Conservation (phyloP, 2,888 invertebrate species). For the Amblyteles armatorius region DNA sequence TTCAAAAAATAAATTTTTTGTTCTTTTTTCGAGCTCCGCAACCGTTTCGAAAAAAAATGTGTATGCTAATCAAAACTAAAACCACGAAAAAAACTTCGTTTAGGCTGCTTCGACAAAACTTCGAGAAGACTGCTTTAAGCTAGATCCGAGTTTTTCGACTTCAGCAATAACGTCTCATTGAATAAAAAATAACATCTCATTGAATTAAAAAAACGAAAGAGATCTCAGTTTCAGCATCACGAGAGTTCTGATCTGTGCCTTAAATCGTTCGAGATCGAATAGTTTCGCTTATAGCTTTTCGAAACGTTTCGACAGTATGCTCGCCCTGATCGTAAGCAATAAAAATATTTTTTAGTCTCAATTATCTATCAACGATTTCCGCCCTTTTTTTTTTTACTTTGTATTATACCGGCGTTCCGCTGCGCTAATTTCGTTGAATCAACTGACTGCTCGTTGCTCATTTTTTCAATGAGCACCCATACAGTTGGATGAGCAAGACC, state of each 20-base stretch:
- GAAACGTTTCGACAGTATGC: slow-evolving; percentile 13
- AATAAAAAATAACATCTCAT: not conserved
- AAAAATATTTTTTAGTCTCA: slow-evolving; percentile 13
- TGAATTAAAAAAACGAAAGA: not conserved
- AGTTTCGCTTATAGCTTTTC: slow-evolving; percentile 16
- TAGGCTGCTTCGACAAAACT: too few species aligned
- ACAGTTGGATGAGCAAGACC: slow-evolving; percentile 1
- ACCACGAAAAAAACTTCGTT: too few species aligned
- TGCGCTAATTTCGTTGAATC: not conserved
- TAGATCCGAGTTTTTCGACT: too few species aligned
- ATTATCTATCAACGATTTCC: slow-evolving; percentile 20
- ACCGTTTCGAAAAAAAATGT: too few species aligned
- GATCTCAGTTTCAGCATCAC: not conserved
- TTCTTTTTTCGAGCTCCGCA: too few species aligned
- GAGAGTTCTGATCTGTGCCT: not conserved
- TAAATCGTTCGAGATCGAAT: slow-evolving; percentile 9
- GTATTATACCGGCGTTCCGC: not conserved
- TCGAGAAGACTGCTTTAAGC: too few species aligned
- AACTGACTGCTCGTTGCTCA: slow-evolving; percentile 16
- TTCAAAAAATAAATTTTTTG: not conserved
- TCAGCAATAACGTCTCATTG: too few species aligned
- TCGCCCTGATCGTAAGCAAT: slow-evolving; percentile 20
- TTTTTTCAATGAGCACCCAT: slow-evolving; percentile 17
- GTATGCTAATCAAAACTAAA: too few species aligned
- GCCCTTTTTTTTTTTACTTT: slow-evolving; percentile 14